Evolutionary conservation across 2,113 vertebrate genomes (phyloP).

Genomic region (Erythrocebus patas): DNA sequence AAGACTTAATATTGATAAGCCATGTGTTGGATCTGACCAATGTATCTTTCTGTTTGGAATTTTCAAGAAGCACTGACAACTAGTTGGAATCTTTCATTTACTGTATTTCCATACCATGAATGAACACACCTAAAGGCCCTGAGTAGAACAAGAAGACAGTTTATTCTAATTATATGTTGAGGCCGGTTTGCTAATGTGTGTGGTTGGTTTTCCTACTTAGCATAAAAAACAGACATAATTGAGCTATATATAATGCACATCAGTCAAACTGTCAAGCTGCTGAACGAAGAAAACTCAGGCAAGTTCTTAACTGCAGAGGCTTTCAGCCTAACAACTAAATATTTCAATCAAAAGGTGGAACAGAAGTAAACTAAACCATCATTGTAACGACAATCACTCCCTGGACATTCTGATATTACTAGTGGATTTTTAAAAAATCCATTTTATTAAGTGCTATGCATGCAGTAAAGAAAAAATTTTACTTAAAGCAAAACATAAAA

Average conservation of each 20-base stretch:
- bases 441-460: slow-evolving; percentile 79
- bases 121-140: slow-evolving; percentile 82
- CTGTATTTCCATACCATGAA: slow-evolving; percentile 77
- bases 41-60: slow-evolving; percentile 69
- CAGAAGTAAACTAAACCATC: slow-evolving; percentile 74
- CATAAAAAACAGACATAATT: slow-evolving; percentile 89
- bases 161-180: slow-evolving; percentile 84
- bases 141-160: slow-evolving; percentile 79
- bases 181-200: slow-evolving; percentile 76
- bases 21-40: slow-evolving; percentile 60
- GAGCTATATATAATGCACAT: slow-evolving; percentile 86
- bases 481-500: slow-evolving; percentile 53
- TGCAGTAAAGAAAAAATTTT: slow-evolving; percentile 60
- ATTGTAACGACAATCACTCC: slow-evolving; percentile 79
- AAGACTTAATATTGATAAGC: slow-evolving; percentile 52
- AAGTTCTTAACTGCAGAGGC: slow-evolving; percentile 81
- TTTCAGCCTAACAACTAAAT: slow-evolving; percentile 81
- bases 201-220: slow-evolving; percentile 86
- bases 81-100: slow-evolving; percentile 76
- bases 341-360: slow-evolving; percentile 81
- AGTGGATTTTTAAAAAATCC: slow-evolving; percentile 69
- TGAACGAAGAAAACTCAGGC: slow-evolving; percentile 85
- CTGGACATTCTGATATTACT: slow-evolving; percentile 76
- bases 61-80: slow-evolving; percentile 77
- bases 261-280: slow-evolving; percentile 86